Percentiles rank a stretch among this genome's conserved stretches.
Evolutionary conservation across 64 coral and sea anemone species (phyloP).

Genomic region (Orbicella faveolata): DNA sequence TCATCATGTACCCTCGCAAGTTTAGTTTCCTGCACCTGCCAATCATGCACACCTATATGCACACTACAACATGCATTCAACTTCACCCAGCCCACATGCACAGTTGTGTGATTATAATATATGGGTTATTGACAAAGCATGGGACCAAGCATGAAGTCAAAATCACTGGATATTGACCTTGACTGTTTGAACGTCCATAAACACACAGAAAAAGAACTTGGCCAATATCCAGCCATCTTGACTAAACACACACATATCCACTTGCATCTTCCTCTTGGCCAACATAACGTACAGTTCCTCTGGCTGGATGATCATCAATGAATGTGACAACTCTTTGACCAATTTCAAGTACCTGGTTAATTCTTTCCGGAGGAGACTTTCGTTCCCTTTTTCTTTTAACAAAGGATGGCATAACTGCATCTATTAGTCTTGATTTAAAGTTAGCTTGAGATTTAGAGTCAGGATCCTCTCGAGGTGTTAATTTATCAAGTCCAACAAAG

Average conservation of each 20-base stretch:
- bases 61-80: no score
- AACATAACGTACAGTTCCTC: slow-evolving; percentile 48
- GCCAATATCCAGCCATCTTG: no score
- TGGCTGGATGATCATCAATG: neutral
- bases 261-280: neutral
- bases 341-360: slow-evolving; percentile 10
- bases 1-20: no score
- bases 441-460: neutral
- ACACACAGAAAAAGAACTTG: no score
- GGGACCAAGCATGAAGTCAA: no score
- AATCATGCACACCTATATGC: no score
- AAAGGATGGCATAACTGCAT: neutral
- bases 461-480: neutral
- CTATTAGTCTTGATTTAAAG: neutral
- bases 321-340: slow-evolving; percentile 47
- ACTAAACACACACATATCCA: neutral
- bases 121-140: no score
- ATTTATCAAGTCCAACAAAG: slow-evolving; percentile 81
- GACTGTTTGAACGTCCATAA: no score
- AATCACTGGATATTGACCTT: no score
- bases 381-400: slow-evolving; percentile 5
- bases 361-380: neutral
- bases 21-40: no score
- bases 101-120: no score
- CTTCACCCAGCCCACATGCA: no score